phyloP scores from a whole-genome alignment of 2,797 vertebrate species.

The Chaetophractus vellerosus region DNA sequence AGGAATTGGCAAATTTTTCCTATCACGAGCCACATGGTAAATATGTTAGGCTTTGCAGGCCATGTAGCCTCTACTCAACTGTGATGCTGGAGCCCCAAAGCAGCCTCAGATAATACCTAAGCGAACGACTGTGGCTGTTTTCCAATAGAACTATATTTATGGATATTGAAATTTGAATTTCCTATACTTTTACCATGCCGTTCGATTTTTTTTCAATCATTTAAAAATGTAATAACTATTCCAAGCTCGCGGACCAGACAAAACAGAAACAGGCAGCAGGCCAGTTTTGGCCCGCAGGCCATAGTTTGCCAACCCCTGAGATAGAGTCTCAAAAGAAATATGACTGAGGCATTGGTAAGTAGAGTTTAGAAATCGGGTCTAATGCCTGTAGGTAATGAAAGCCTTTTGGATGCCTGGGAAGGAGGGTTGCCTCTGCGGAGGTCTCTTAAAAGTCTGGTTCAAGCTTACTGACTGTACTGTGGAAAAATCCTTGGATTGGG shows the following conservation, averaged over 20 bases:
- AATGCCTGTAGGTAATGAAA: neutral
- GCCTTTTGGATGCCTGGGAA: neutral
- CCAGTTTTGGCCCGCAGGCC: neutral
- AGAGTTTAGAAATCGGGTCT: conserved; percentile 11
- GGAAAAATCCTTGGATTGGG: conserved; percentile 9
- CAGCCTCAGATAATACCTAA: neutral
- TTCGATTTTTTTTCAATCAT: conserved; percentile 4
- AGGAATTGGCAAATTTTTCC: conserved; percentile 16
- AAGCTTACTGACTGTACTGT: neutral
- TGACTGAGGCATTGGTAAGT: neutral
- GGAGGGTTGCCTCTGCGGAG: neutral
- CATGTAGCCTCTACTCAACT: neutral
- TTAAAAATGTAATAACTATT: conserved; percentile 46
- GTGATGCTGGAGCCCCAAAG: neutral
- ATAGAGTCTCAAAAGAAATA: conserved; percentile 30
- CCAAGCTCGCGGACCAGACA: conserved; percentile 16
- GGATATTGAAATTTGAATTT: conserved; percentile 59
- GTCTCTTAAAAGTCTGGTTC: conserved; percentile 21
- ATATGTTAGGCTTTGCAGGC: neutral
- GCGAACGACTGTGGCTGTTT: neutral
- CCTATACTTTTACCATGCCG: neutral
- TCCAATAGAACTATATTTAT: conserved; percentile 49
- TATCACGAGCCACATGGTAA: neutral
- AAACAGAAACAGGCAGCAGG: neutral
- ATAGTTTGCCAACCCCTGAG: neutral